Percentiles rank a stretch among this genome's conserved stretches.
Conservation (phyloP, 2,888 invertebrate genomes). For the Caradrina kadenii region DNA sequence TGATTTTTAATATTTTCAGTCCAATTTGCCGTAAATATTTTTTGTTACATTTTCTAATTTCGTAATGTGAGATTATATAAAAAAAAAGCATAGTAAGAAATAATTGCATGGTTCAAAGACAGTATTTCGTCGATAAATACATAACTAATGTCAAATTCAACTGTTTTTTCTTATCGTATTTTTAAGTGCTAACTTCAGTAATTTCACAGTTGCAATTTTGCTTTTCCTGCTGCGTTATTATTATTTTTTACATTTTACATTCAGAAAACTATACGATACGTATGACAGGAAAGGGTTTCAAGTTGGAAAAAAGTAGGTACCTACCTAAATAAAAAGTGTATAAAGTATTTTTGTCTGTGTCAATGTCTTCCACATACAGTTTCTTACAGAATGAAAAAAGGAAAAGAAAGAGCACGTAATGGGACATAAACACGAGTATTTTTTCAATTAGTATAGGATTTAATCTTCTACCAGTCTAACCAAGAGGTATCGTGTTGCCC, state of each 20-base stretch:
- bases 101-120: background rate
- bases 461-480: too few relatives aligned
- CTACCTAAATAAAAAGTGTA: too few relatives aligned
- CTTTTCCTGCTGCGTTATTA: conserved; percentile 4
- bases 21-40: background rate
- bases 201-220: conserved; percentile 51
- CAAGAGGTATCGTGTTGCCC: too few relatives aligned
- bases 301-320: background rate
- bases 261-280: background rate
- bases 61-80: background rate
- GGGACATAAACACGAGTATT: too few relatives aligned
- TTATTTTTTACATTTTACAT: background rate
- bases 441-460: too few relatives aligned
- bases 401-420: background rate
- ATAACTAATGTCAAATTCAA: background rate
- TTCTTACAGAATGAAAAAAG: too few relatives aligned
- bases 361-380: too few relatives aligned
- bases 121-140: conserved; percentile 11
- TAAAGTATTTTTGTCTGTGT: too few relatives aligned
- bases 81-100: background rate
- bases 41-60: background rate
- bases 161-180: conserved; percentile 50
- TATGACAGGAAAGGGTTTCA: background rate
- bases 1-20: background rate
- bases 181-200: conserved; percentile 9